Conservation (phyloP, 2,113 vertebrate species). For the Halichoerus grypus region DNA sequence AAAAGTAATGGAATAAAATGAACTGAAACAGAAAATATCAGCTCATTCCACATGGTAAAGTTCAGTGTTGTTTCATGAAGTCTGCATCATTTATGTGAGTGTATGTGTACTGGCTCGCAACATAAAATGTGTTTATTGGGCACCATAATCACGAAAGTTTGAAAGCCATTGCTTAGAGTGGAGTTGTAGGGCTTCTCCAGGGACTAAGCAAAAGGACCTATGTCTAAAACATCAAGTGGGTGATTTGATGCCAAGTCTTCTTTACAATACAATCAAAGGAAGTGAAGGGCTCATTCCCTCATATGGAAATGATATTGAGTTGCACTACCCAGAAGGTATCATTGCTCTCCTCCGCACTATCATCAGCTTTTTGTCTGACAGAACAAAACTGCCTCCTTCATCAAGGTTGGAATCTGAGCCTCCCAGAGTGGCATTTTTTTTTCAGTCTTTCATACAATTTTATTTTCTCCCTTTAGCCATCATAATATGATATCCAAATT, state of each 20-base stretch:
- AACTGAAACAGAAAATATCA: background rate
- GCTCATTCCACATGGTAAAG: background rate
- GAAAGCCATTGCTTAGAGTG: background rate
- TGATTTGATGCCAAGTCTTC: background rate
- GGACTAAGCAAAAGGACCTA: background rate
- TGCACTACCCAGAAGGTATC: background rate
- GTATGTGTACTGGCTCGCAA: background rate
- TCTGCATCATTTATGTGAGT: background rate
- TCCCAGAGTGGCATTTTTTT: background rate
- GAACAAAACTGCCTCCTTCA: background rate
- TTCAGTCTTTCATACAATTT: no score
- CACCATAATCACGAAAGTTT: background rate
- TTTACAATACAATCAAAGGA: background rate
- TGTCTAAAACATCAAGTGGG: background rate
- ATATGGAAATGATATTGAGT: no score
- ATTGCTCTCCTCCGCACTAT: background rate
- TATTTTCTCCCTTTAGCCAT: no score
- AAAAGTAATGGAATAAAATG: background rate
- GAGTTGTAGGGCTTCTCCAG: background rate
- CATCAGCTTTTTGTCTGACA: background rate
- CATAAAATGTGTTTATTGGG: background rate
- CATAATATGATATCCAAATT: no score
- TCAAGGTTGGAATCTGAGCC: background rate
- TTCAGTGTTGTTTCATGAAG: background rate
- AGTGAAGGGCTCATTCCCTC: background rate